Evolutionary conservation across 2,888 invertebrate species (phyloP).

Genomic region (Troglohyphantes excavatus): DNA sequence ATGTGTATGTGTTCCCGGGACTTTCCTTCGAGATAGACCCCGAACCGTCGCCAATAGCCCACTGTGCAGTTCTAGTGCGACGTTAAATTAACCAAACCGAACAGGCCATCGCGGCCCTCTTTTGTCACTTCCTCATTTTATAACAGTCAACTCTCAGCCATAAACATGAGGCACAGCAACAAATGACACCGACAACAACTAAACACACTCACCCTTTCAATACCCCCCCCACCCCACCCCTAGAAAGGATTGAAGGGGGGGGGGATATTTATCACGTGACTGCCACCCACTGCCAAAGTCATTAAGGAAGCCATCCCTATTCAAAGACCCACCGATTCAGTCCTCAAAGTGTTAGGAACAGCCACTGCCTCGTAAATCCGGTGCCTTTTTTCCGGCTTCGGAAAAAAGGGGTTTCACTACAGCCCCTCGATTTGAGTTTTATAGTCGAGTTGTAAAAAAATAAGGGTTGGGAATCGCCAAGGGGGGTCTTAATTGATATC

Average conservation of each 20-base stretch:
- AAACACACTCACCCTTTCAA: conserved; percentile 17
- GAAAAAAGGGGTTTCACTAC: background rate
- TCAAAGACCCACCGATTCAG: conserved; percentile 57
- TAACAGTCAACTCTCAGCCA: too few species aligned
- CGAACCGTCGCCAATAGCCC: too few species aligned
- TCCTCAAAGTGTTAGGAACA: conserved; percentile 72
- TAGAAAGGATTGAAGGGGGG: background rate
- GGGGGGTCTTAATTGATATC: conserved; percentile 76
- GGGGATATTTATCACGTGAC: conserved; percentile 57
- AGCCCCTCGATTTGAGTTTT: conserved; percentile 43
- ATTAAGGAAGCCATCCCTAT: conserved; percentile 51
- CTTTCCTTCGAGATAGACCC: too few species aligned
- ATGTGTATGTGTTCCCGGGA: too few species aligned
- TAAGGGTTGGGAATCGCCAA: conserved; percentile 18
- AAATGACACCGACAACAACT: too few species aligned
- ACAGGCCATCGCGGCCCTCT: too few species aligned
- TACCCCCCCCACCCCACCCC: background rate
- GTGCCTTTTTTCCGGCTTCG: background rate
- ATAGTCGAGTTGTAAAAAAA: conserved; percentile 7
- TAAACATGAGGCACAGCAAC: too few species aligned
- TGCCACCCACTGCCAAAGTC: conserved; percentile 13
- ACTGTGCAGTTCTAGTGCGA: too few species aligned
- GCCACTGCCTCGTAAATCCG: conserved; percentile 49
- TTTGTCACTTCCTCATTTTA: too few species aligned
- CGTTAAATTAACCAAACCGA: too few species aligned